These are phyloP conservation scores for Phylloscopus whistleri DNA, from an alignment of 2,113 vertebrate genomes.

Conservation along the genomic window DNA sequence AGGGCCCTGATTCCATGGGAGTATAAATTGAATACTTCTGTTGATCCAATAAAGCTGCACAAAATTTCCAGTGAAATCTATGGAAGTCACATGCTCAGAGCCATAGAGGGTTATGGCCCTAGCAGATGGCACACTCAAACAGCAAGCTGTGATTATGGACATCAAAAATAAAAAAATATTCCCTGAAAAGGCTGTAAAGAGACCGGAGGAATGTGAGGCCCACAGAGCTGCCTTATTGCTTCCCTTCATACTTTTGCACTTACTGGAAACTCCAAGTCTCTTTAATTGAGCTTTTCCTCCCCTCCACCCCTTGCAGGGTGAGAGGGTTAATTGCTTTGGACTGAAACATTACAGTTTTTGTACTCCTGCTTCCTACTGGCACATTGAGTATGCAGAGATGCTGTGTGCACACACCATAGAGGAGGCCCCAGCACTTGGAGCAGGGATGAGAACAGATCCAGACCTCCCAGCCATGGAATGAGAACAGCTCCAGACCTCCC, in stretches of 20 bases:
- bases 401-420: not conserved
- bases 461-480: not conserved
- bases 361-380: not conserved
- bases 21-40: not conserved
- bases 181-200: conserved; percentile 21
- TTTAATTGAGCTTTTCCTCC: conserved; percentile 50
- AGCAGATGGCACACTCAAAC: conserved; percentile 4
- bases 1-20: not conserved
- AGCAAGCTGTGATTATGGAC: not conserved
- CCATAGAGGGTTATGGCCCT: not conserved
- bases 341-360: not conserved
- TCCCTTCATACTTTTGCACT: conserved; percentile 20
- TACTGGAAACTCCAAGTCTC: not conserved
- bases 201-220: conserved; percentile 1
- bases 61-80: not conserved
- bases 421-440: not conserved
- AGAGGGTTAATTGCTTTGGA: conserved; percentile 31
- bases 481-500: not conserved
- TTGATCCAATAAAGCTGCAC: not conserved
- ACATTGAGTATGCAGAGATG: not conserved
- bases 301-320: not conserved
- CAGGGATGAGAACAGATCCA: not conserved
- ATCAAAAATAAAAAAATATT: conserved; percentile 28
- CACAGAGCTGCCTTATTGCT: conserved; percentile 18
- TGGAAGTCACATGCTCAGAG: not conserved